A percentile compares a stretch with the other conserved stretches of the same genome.
Evolutionary conservation across 1,140 invertebrate genomes (phyloP).

Genomic region (Diabrotica virgifera): DNA sequence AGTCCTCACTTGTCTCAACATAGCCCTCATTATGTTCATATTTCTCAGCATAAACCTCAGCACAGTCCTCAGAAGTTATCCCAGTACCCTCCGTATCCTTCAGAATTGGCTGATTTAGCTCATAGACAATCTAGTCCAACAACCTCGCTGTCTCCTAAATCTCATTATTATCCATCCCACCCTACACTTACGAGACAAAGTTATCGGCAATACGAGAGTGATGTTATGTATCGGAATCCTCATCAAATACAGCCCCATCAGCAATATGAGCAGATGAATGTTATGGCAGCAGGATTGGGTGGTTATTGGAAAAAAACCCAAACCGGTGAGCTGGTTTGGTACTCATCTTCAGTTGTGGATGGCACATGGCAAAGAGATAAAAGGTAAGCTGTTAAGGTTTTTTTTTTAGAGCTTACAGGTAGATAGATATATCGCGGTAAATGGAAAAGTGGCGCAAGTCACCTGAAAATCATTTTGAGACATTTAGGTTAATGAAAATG

Average conservation of each 20-base stretch:
- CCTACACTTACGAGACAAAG: constrained; percentile 25
- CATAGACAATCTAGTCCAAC: constrained; percentile 38
- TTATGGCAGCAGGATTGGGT: constrained; percentile 41
- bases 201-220: constrained; percentile 31
- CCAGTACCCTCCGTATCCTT: constrained; percentile 14
- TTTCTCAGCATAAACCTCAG: constrained; percentile 15
- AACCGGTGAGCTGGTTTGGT: constrained; percentile 46
- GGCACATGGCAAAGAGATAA: constrained; percentile 43
- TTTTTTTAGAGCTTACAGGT: too few species aligned
- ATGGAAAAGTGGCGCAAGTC: too few species aligned
- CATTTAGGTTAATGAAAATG: too few species aligned
- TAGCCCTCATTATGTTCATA: constrained; percentile 8
- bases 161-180: constrained; percentile 28
- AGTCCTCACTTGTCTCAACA: constrained; percentile 23
- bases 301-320: constrained; percentile 45
- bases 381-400: constrained; percentile 26
- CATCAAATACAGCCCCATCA: constrained; percentile 46
- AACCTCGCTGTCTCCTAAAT: constrained; percentile 20
- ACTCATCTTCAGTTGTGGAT: constrained; percentile 32
- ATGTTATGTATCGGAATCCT: constrained; percentile 31
- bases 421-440: too few species aligned
- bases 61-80: constrained; percentile 24
- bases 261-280: constrained; percentile 44
- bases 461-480: too few species aligned
- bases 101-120: constrained; percentile 12